phyloP scores from a whole-genome alignment of 2,113 vertebrate species.

The Muscicapa adusta region DNA sequence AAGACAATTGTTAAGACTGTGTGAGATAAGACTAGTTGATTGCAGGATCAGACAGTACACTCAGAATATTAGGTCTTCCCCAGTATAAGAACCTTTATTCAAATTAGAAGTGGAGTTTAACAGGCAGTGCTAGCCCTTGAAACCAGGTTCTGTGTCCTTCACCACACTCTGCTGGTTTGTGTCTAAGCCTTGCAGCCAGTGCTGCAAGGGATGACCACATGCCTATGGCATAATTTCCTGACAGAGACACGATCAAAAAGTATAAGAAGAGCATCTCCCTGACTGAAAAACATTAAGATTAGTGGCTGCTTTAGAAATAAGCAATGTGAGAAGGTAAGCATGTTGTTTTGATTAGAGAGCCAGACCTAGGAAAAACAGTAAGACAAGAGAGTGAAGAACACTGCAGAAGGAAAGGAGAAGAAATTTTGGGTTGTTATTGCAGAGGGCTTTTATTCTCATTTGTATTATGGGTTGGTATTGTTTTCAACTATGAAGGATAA shows the following conservation, averaged over 20 bases:
- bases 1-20: neutral
- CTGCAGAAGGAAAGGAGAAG: neutral
- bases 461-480: neutral
- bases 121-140: neutral
- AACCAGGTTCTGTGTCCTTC: neutral
- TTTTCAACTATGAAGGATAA: neutral
- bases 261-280: neutral
- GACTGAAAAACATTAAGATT: neutral
- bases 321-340: neutral
- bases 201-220: fast-evolving
- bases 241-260: neutral
- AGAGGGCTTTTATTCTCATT: constrained; percentile 5
- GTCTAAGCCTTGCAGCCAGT: neutral
- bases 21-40: neutral
- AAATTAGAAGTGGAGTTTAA: neutral
- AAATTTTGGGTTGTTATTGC: neutral
- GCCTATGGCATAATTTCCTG: neutral
- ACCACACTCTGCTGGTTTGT: neutral
- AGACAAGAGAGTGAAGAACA: neutral
- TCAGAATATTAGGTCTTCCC: neutral
- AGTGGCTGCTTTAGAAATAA: neutral
- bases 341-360: neutral
- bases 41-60: neutral
- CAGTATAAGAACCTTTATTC: neutral
- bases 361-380: neutral